phyloP scores from a whole-genome alignment of 1,140 invertebrate genomes.

The Macrobrachium nipponense region DNA sequence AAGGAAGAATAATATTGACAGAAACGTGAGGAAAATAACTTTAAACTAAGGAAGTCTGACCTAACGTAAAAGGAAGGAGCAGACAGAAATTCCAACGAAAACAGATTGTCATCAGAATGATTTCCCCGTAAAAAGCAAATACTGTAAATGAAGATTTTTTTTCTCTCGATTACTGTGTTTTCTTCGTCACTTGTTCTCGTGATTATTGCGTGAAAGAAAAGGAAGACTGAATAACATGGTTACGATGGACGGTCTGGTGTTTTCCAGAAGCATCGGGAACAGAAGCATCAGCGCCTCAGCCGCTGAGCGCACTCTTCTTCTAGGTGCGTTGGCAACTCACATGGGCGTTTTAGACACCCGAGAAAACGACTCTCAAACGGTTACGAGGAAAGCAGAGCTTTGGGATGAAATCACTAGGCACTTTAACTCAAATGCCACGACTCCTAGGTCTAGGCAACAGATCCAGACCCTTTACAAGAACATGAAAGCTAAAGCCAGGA shows the following conservation, averaged over 20 bases:
- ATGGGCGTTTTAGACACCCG: conserved; percentile 41
- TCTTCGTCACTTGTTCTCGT: too few relatives aligned
- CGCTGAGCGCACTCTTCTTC: conserved; percentile 32
- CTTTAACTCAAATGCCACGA: conserved; percentile 24
- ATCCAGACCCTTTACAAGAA: conserved; percentile 54
- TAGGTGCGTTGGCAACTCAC: conserved; percentile 38
- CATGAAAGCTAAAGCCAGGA: conserved; percentile 47
- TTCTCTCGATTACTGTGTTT: neutral
- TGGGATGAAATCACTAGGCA: conserved; percentile 48
- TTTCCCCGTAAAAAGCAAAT: too few relatives aligned
- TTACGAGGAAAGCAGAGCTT: conserved; percentile 39
- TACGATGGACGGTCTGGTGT: conserved; percentile 3
- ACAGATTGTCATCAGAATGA: too few relatives aligned
- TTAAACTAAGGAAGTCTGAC: too few relatives aligned
- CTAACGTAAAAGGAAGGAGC: too few relatives aligned
- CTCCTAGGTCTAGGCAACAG: conserved; percentile 37
- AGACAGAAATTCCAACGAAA: too few relatives aligned
- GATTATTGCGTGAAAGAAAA: neutral
- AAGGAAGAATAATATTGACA: too few relatives aligned
- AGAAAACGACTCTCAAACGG: conserved; percentile 46
- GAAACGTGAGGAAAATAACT: too few relatives aligned
- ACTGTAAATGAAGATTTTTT: neutral
- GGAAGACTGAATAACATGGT: neutral
- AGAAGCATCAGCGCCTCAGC: conserved; percentile 41
- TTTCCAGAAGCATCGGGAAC: conserved; percentile 7